A percentile compares a stretch with the other conserved stretches of the same genome.
Evolutionary conservation across 2,888 invertebrate genomes (phyloP).

Genomic region (Criorhina ranunculi): DNA sequence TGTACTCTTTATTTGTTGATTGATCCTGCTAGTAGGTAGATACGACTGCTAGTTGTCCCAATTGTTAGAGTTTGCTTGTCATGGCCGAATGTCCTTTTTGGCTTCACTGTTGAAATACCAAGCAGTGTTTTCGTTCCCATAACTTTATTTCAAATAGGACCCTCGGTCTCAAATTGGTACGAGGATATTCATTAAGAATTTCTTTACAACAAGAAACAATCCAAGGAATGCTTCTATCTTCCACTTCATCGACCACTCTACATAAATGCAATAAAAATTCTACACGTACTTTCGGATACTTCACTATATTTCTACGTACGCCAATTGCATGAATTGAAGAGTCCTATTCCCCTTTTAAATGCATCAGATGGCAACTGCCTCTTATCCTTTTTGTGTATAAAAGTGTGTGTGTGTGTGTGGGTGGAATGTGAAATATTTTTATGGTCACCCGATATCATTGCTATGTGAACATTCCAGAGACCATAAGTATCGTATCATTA

Average conservation of each 20-base stretch:
- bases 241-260: slow-evolving; percentile 32
- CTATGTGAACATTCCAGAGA: slow-evolving; percentile 41
- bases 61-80: too few species aligned
- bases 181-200: not conserved
- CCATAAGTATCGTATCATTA: slow-evolving; percentile 52
- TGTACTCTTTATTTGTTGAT: too few species aligned
- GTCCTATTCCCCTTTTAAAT: slow-evolving; percentile 15
- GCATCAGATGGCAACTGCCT: slow-evolving; percentile 39
- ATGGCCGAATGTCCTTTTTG: too few species aligned
- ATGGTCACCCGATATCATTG: slow-evolving; percentile 57
- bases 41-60: too few species aligned
- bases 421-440: slow-evolving; percentile 64
- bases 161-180: too few species aligned
- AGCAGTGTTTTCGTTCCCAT: not conserved
- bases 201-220: slow-evolving; percentile 18
- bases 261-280: slow-evolving; percentile 58
- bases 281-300: slow-evolving; percentile 23
- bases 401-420: not conserved
- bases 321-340: slow-evolving; percentile 25
- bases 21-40: too few species aligned
- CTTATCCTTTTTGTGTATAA: slow-evolving; percentile 11
- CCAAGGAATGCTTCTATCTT: slow-evolving; percentile 15
- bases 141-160: not conserved
- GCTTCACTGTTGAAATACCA: not conserved
- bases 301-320: not conserved